Percentiles rank a stretch among this genome's conserved stretches.
These are phyloP conservation scores for Plemyria rubiginata DNA, from an alignment of 2,888 invertebrate species.

Conservation along the genomic window DNA sequence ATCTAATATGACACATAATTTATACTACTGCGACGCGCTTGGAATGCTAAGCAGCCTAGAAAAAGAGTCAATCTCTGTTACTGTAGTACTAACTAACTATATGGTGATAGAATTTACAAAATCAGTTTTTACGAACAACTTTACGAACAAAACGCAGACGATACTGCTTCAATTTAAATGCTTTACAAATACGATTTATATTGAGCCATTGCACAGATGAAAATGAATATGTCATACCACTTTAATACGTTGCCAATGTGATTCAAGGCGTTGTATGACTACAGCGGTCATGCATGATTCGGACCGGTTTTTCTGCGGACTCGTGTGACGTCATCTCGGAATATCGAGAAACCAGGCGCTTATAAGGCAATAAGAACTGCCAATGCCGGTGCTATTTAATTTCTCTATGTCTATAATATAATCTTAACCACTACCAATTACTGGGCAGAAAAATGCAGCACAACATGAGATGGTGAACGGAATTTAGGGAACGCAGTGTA, in stretches of 20 bases:
- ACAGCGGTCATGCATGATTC: constrained; percentile 70
- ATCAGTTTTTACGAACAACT: background rate
- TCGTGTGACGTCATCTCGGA: constrained; percentile 67
- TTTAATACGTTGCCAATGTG: constrained; percentile 55
- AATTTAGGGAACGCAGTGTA: constrained; percentile 33
- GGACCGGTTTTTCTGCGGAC: constrained; percentile 76
- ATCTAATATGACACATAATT: constrained; percentile 61
- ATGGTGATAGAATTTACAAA: background rate
- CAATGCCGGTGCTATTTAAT: constrained; percentile 45
- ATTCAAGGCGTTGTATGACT: constrained; percentile 73
- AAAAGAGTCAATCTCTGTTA: constrained; percentile 44
- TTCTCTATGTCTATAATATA: constrained; percentile 46
- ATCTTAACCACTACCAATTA: constrained; percentile 18
- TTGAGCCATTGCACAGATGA: constrained; percentile 28
- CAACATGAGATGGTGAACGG: constrained; percentile 31
- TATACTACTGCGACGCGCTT: constrained; percentile 50
- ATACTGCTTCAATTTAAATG: constrained; percentile 4
- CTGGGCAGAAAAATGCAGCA: constrained; percentile 26
- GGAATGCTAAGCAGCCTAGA: constrained; percentile 48
- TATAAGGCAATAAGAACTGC: constrained; percentile 55
- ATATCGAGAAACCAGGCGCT: constrained; percentile 54
- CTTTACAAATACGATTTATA: constrained; percentile 18
- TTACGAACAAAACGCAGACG: too few species aligned
- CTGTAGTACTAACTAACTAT: background rate
- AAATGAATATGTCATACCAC: constrained; percentile 49